Base-by-base conservation (phyloP, 2,797 vertebrate genomes). In the Chromis chromis region DNA sequence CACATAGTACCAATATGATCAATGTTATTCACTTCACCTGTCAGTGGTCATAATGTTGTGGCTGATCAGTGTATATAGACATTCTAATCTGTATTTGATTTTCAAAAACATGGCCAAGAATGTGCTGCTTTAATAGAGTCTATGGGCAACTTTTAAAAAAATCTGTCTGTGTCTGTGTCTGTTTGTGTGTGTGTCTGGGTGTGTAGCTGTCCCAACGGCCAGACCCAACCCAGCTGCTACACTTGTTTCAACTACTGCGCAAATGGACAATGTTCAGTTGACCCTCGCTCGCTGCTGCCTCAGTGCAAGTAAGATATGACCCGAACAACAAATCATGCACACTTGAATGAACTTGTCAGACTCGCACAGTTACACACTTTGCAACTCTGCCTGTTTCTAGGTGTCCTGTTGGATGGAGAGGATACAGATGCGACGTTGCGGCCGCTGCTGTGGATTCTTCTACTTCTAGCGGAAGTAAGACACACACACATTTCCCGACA, bases 241-340 rank as follows among this genome's bases (percentile, higher is more conserved):
- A 95, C 96, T 42, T 99, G 97, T 16, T 82, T 88, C 31, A 90
- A 94, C 76, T 98, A 96, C 93, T 99, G 97, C 81, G 70, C 88
- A 0, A 95, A 96, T 0, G 97, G 96, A 1, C 95, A 95, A 52
- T 99, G 97, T 78, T 93, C 95, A 61, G 93, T 97, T 68, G 93
- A 97, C 12, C 87, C 87, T 66, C 92, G 91, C 75, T 95, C 96
- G 0, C 93, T 94, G 87, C 96, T 97, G 77, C 97, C 96, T 0
- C 93, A 96, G 81, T 98, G 97, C 96, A 96, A 94, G 97, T 98
- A 93, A 96, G 95, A 70, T n/a, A 17, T 28, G 11, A 54, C n/a
- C 10, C 2, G 3, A 24, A n/a, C 25, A 25, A 25, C 40, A 46
- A 4, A 55, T 62, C 22, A 55, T 59, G 14, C 44, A 36, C 27